These are phyloP conservation scores for Agrotis segetum DNA, from an alignment of 2,888 invertebrate species.

Conservation along the genomic window DNA sequence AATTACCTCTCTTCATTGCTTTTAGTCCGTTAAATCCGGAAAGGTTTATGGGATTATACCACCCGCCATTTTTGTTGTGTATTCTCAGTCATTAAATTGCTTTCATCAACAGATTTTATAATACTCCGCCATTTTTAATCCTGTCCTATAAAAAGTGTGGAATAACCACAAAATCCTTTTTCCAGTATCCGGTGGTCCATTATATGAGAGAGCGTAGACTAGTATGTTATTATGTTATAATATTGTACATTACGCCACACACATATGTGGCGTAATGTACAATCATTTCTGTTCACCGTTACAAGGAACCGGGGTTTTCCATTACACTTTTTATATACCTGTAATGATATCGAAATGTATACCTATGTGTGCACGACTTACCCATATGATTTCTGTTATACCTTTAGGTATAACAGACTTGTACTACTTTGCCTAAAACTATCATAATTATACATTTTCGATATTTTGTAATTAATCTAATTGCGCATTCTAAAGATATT, in stretches of 20 bases:
- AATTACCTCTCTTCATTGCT: conserved; percentile 26
- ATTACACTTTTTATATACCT: conserved; percentile 51
- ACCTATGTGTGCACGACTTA: conserved; percentile 1
- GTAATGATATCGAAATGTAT: conserved; percentile 42
- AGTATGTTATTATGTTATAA: conserved; percentile 58
- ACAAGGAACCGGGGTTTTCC: conserved; percentile 42
- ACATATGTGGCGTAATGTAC: conserved; percentile 43
- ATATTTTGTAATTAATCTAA: not conserved
- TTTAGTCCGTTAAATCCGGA: conserved; percentile 21
- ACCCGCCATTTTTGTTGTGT: not conserved
- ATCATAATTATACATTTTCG: not conserved
- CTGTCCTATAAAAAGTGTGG: not conserved
- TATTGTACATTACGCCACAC: conserved; percentile 51
- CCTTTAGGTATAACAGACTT: conserved; percentile 10
- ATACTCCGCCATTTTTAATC: conserved; percentile 9
- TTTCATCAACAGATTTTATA: conserved; percentile 8
- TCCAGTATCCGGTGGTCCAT: conserved; percentile 50
- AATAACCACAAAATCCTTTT: conserved; percentile 18
- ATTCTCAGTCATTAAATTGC: not conserved
- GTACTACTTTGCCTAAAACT: not conserved
- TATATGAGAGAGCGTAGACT: conserved; percentile 23
- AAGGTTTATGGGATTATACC: conserved; percentile 27
- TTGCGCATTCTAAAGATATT: not conserved
- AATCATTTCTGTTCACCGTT: conserved; percentile 52
- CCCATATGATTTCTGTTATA: conserved; percentile 19